Percentiles rank a stretch among this genome's conserved stretches.
These are phyloP conservation scores for Myoxocephalus aenaeus DNA, from an alignment of 2,797 vertebrate genomes.

Conservation along the genomic window DNA sequence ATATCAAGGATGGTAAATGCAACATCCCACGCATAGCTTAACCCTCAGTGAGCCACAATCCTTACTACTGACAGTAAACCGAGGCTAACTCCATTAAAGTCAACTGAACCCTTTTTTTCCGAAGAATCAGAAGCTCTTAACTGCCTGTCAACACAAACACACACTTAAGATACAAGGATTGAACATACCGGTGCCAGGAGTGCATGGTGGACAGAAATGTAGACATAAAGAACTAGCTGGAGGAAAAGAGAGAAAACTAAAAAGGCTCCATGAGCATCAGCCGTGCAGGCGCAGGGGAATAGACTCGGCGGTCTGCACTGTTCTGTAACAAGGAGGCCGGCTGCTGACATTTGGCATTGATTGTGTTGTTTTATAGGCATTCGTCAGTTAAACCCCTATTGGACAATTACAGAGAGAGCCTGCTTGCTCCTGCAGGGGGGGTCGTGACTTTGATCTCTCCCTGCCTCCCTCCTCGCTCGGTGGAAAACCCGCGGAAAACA, in stretches of 20 bases:
- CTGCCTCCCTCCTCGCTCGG: constrained; percentile 51
- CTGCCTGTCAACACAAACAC: constrained; percentile 20
- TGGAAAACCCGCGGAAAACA: constrained; percentile 61
- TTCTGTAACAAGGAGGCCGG: constrained; percentile 46
- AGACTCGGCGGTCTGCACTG: constrained; percentile 12
- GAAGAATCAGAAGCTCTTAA: constrained; percentile 7
- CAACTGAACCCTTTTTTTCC: constrained; percentile 31
- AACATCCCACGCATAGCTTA: background rate
- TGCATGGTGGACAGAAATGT: background rate
- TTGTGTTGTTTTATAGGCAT: constrained; percentile 67
- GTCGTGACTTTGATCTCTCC: constrained; percentile 70
- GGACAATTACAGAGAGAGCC: constrained; percentile 63
- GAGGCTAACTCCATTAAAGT: constrained; percentile 29
- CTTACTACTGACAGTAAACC: constrained; percentile 13
- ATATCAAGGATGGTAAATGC: background rate
- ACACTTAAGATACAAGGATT: constrained; percentile 1
- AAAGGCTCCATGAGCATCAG: constrained; percentile 19
- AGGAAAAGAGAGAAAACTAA: constrained; percentile 28
- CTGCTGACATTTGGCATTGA: constrained; percentile 74
- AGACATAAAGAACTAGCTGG: constrained; percentile 31
- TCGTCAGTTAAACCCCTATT: constrained; percentile 65
- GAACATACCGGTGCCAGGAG: background rate
- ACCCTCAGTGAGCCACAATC: constrained; percentile 4
- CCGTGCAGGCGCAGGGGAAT: constrained; percentile 25
- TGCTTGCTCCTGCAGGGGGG: constrained; percentile 39